phyloP scores from a whole-genome alignment of 2,113 vertebrate species.

The Guaruba guarouba region DNA sequence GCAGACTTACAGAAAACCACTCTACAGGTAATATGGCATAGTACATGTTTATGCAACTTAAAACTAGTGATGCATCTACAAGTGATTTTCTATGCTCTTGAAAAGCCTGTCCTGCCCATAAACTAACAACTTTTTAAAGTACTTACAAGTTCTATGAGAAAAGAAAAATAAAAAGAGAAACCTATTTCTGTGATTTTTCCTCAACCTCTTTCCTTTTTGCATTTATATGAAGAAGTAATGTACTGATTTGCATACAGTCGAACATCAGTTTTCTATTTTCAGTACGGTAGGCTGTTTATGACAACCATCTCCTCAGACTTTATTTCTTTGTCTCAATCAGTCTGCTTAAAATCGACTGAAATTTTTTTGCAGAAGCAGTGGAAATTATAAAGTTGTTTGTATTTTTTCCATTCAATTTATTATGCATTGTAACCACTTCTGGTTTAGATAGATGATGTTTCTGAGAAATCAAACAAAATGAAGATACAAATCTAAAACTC shows the following conservation, averaged over 20 bases:
- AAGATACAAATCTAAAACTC: slow-evolving; percentile 9
- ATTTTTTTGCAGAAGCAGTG: not conserved
- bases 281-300: not conserved
- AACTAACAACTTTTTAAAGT: not conserved
- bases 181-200: not conserved
- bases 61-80: not conserved
- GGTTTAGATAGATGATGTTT: not conserved
- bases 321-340: not conserved
- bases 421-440: not conserved
- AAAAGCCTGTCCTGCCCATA: not conserved
- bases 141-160: not conserved
- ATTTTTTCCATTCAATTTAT: slow-evolving; percentile 4
- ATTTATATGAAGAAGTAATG: not conserved
- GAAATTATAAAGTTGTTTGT: not conserved
- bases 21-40: not conserved
- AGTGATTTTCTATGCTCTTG: not conserved
- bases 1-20: not conserved
- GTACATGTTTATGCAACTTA: not conserved
- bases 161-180: not conserved
- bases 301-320: not conserved
- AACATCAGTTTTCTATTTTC: slow-evolving; percentile 17
- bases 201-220: not conserved
- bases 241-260: not conserved
- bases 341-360: not conserved
- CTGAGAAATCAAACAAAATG: not conserved